A percentile compares a stretch with the other conserved stretches of the same genome.
These are phyloP conservation scores for Patagioenas fasciata DNA, from an alignment of 2,113 vertebrate species.

Conservation along the genomic window DNA sequence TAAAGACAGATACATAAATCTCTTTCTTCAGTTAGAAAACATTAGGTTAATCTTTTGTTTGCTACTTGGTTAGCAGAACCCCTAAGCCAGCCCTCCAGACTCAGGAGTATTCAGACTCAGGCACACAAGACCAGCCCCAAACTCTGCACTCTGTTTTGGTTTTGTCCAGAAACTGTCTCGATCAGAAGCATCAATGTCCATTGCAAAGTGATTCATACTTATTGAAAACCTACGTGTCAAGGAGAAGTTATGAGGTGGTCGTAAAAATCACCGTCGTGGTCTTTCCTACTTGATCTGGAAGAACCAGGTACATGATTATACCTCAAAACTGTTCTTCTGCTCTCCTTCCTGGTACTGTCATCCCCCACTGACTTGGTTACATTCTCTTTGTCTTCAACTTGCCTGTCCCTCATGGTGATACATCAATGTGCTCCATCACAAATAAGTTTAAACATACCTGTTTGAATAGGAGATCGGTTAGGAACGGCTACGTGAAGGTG, in stretches of 20 bases:
- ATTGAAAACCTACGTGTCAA: neutral
- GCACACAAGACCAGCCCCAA: neutral
- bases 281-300: neutral
- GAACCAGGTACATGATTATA: fast-evolving
- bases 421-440: neutral
- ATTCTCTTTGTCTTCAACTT: neutral
- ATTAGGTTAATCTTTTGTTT: neutral
- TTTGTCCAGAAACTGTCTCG: neutral
- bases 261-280: neutral
- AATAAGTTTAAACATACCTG: neutral
- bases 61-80: neutral
- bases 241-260: neutral
- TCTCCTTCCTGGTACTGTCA: neutral
- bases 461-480: neutral
- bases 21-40: neutral
- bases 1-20: neutral
- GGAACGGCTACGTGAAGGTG: neutral
- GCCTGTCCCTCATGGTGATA: fast-evolving
- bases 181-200: neutral
- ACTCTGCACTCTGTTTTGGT: neutral
- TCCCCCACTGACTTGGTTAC: neutral
- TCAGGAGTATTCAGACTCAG: neutral
- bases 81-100: neutral
- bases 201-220: neutral
- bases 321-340: neutral